These are phyloP conservation scores for Tokudaia tokunoshimensis DNA, from an alignment of 2,797 vertebrate species.

Conservation along the genomic window DNA sequence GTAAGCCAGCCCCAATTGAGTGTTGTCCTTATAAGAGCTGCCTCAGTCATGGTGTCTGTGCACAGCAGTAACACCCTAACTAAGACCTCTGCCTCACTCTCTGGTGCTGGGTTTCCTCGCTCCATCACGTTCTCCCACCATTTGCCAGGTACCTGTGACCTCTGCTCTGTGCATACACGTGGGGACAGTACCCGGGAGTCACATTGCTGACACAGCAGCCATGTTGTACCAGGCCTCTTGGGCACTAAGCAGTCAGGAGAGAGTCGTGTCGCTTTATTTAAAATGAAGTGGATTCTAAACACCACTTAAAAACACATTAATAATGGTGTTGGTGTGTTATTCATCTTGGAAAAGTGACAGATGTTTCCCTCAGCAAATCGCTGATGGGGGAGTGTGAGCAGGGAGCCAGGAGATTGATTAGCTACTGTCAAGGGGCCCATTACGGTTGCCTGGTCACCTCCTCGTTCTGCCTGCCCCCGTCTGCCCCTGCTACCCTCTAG, in stretches of 20 bases:
- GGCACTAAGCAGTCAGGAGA: slow-evolving; percentile 23
- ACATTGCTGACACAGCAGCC: background rate
- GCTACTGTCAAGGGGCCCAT: slow-evolving; percentile 62
- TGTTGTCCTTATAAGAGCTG: background rate
- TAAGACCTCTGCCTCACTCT: rapidly evolving
- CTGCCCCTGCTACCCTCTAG: rapidly evolving
- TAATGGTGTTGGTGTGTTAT: slow-evolving; percentile 63
- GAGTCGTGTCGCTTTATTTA: slow-evolving; percentile 52
- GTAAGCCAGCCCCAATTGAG: background rate
- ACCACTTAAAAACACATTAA: slow-evolving; percentile 81
- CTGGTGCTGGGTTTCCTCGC: rapidly evolving
- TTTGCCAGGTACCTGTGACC: background rate
- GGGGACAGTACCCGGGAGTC: background rate
- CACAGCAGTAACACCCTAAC: background rate
- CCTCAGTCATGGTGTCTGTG: background rate
- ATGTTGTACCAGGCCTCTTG: background rate
- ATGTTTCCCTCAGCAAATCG: slow-evolving; percentile 73
- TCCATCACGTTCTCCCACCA: rapidly evolving
- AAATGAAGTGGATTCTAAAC: slow-evolving; percentile 80
- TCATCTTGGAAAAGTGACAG: slow-evolving; percentile 72
- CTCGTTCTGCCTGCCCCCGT: background rate
- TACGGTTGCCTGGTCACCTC: background rate
- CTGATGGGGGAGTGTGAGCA: background rate
- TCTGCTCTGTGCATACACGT: rapidly evolving
- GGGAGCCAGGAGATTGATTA: slow-evolving; percentile 55